Base-by-base conservation (phyloP, 2,113 vertebrate species). In the Heteronetta atricapilla region DNA sequence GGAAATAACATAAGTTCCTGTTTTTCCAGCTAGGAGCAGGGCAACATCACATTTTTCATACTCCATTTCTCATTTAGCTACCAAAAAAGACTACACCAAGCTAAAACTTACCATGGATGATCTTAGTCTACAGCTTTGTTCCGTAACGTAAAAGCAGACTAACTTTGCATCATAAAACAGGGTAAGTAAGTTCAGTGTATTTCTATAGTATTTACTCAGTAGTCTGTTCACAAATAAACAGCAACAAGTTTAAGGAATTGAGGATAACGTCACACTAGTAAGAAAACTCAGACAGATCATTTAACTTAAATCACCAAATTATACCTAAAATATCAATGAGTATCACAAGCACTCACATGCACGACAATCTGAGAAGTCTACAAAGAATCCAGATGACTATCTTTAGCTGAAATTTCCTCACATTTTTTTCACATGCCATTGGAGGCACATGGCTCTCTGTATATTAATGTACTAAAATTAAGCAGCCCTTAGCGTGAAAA, bases 211-310 rank as follows among this genome's bases (percentile, higher is more conserved):
- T 80, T 81, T 29, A 73, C 10, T 69, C 34, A n/a, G 34, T 31
- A 33, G 34, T 17, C 64, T 56, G 38, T 38, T 59, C 63, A 70
- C 6, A 77, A 88, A 88, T 38, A 25, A 80, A 69, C 23, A 82
- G 91, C 94, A 89, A 95, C 82, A 96, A 56, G 94, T 95, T 89
- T 89, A 67, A 48, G 21, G 44, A 80, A 63, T 0, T 59, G 21
- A 87, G 46, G 86, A 66, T 8, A 62, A 21, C 3, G 8, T 46
- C 18, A 59, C 82, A 80, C 19, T 6, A 31, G 18, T 17, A 56
- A 72, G 58, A 28, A 80, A 73, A 64, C 14, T 82, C 78, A 89
- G 67, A 44, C 3, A 33, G 67, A 82, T 40, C 5, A 33, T 59
- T 88, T 79, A 63, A 76, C 34, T 55, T 29, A 66, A 69, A 2